These are phyloP conservation scores for Poeciliopsis turrubarensis DNA, from an alignment of 2,113 vertebrate genomes.

Conservation along the genomic window DNA sequence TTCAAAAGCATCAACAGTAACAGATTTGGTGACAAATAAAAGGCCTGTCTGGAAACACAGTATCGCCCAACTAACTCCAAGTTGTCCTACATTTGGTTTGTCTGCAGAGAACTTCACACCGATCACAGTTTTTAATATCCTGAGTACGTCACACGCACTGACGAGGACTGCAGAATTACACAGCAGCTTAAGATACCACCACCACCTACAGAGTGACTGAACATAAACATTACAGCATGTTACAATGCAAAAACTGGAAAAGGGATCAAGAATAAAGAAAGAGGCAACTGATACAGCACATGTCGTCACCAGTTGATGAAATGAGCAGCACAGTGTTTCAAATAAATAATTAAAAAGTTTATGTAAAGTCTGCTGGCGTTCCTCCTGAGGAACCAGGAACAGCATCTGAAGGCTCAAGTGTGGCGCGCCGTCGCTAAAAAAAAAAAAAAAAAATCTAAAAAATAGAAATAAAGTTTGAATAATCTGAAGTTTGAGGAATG, in stretches of 20 bases:
- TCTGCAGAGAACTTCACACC: conserved; percentile 16
- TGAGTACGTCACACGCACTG: conserved; percentile 22
- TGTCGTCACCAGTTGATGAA: conserved; percentile 9
- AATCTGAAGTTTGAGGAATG: neutral
- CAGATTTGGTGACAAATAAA: neutral
- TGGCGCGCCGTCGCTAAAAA: conserved; percentile 17
- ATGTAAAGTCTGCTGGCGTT: neutral
- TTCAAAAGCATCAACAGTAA: neutral
- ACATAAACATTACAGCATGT: neutral
- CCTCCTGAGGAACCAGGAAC: neutral
- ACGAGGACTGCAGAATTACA: conserved; percentile 3
- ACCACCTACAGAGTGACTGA: neutral
- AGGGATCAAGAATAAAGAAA: neutral
- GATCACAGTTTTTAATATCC: conserved; percentile 54
- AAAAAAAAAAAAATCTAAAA: neutral
- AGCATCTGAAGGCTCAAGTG: conserved; percentile 18
- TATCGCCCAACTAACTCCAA: conserved; percentile 4
- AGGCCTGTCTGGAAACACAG: neutral
- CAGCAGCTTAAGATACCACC: neutral
- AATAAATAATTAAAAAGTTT: conserved; percentile 40
- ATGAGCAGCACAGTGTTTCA: conserved; percentile 38
- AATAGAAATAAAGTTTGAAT: conserved; percentile 2
- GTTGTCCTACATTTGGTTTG: conserved; percentile 3
- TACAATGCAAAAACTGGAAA: conserved; percentile 9
- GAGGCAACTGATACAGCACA: neutral